Conservation (phyloP, 1,140 invertebrate species). For the Ectropis grisescens region DNA sequence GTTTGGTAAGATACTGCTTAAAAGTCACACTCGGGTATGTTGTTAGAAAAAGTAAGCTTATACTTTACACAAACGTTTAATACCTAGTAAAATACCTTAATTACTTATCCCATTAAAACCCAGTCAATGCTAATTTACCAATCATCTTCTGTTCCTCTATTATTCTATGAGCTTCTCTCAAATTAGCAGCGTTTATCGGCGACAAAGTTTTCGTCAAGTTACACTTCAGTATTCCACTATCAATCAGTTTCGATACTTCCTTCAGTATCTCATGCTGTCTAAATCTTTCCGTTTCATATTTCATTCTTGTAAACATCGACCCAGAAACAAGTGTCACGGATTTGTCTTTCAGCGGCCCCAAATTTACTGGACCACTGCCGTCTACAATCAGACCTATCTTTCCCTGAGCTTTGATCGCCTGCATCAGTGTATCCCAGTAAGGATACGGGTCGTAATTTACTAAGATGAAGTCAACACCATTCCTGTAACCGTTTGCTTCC, state of each 20-base stretch:
- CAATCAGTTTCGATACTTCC: slow-evolving; percentile 37
- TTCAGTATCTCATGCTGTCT: slow-evolving; percentile 42
- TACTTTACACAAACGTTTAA: too few species aligned
- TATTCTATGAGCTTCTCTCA: slow-evolving; percentile 38
- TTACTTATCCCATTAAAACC: too few species aligned
- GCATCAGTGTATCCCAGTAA: slow-evolving; percentile 51
- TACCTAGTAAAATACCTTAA: too few species aligned
- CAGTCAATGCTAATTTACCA: slow-evolving; percentile 10
- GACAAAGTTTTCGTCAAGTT: slow-evolving; percentile 39
- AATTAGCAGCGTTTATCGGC: slow-evolving; percentile 47
- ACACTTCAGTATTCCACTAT: slow-evolving; percentile 31
- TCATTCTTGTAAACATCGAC: slow-evolving; percentile 49
- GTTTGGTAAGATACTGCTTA: too few species aligned
- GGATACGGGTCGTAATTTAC: slow-evolving; percentile 52
- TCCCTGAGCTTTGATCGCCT: slow-evolving; percentile 45
- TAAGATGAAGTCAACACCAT: slow-evolving; percentile 47
- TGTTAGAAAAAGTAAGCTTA: too few species aligned
- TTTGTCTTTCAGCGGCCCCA: slow-evolving; percentile 47
- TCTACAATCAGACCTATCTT: slow-evolving; percentile 52
- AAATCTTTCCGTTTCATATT: slow-evolving; percentile 21
- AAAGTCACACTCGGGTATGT: too few species aligned
- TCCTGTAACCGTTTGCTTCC: slow-evolving; percentile 23
- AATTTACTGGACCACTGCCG: slow-evolving; percentile 39
- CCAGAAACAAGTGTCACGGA: slow-evolving; percentile 48
- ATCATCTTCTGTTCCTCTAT: slow-evolving; percentile 34